Conservation (phyloP, 1,140 invertebrate species). For the Gryllus bimaculatus region DNA sequence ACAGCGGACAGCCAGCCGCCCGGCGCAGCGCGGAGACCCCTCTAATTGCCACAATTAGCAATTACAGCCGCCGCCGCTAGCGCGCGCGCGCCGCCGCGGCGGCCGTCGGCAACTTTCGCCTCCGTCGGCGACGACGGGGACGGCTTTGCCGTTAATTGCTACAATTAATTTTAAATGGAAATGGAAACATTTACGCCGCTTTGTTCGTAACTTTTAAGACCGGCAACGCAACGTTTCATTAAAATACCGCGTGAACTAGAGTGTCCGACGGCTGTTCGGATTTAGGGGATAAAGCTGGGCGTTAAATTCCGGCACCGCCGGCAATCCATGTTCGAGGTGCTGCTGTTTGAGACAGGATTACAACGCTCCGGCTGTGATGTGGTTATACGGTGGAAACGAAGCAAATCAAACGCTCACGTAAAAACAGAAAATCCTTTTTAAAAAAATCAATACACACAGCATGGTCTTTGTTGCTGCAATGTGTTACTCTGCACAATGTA, state of each 20-base stretch:
- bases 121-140: not conserved
- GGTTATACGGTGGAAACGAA: too few species aligned
- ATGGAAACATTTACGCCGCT: not conserved
- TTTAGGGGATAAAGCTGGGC: not conserved
- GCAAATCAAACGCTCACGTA: too few species aligned
- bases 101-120: not conserved
- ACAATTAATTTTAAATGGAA: not conserved
- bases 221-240: not conserved
- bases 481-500: too few species aligned
- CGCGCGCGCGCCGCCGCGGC: too few species aligned
- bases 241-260: not conserved
- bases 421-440: too few species aligned
- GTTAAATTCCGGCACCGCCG: too few species aligned
- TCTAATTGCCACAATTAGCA: conserved; percentile 4
- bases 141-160: not conserved
- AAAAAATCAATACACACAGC: too few species aligned
- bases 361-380: too few species aligned
- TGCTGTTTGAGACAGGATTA: too few species aligned
- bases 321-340: too few species aligned
- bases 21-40: not conserved
- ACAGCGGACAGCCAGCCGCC: not conserved
- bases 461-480: too few species aligned
- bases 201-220: not conserved
- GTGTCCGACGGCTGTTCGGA: not conserved
- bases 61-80: not conserved